A percentile compares a stretch with the other conserved stretches of the same genome.
These are phyloP conservation scores for Blera fallax DNA, from an alignment of 2,888 invertebrate genomes.

Conservation along the genomic window DNA sequence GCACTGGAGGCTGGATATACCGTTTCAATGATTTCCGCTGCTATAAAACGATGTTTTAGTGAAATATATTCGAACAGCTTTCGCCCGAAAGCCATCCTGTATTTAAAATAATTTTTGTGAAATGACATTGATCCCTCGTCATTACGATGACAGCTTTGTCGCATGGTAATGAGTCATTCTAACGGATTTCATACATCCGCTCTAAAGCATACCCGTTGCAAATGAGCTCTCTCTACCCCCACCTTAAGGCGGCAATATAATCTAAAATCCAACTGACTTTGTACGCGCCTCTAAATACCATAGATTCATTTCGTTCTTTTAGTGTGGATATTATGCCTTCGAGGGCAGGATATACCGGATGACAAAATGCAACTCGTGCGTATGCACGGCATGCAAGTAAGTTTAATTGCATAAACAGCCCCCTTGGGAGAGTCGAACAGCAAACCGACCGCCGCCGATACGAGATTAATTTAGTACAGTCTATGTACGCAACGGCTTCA, in stretches of 20 bases:
- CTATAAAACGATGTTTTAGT: no score
- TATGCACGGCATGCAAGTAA: constrained; percentile 16
- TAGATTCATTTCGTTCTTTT: constrained; percentile 10
- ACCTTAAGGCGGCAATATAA: background rate
- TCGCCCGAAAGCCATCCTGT: no score
- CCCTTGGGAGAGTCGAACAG: constrained; percentile 29
- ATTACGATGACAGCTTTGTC: background rate
- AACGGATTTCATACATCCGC: background rate
- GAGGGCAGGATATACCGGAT: background rate
- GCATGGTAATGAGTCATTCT: background rate
- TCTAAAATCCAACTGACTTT: background rate
- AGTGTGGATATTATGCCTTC: constrained; percentile 12
- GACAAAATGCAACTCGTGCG: constrained; percentile 28
- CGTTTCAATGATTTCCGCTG: no score
- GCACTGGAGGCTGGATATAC: no score
- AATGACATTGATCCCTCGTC: background rate
- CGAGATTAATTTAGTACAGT: constrained; percentile 40
- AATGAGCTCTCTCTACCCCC: background rate
- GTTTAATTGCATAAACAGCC: constrained; percentile 53
- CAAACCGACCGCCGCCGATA: constrained; percentile 33
- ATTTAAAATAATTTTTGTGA: background rate
- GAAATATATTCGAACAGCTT: no score
- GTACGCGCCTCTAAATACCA: constrained; percentile 1
- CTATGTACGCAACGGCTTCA: constrained; percentile 21
- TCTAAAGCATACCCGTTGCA: background rate